Base-by-base conservation (phyloP, 30 jellyfish, hydroid and myxozoan species). In the Chironex yamaguchii region DNA sequence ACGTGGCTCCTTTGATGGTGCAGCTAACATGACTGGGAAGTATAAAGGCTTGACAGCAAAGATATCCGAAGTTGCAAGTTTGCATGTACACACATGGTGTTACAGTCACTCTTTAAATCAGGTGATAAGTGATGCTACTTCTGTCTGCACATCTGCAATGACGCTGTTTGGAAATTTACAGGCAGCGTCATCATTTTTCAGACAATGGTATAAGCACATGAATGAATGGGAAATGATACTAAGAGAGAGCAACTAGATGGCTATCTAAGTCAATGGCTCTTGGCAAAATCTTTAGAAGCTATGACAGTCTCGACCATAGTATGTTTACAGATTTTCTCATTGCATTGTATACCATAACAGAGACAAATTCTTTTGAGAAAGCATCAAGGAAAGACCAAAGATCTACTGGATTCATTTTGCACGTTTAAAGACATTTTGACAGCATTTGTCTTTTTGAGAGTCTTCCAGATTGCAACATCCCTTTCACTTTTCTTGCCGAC, bases 11-110 rank as follows among this genome's bases (percentile, higher is more conserved):
- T 49, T 76, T 52, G 89, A 76, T 52, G 89, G 83, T 2, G 89
- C 79, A 50, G 73, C 89, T 6, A 50, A 76, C 33, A 76, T 76
- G 89, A 50, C 52, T 13, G 89, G 79, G 12, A 28, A 33, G 12
- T 49, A 76, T 30, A 76, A 76, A 12, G 79, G 79, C 12, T 17
- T 49, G 9, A 42, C 89, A 9, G 79, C 89, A 4, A 76, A 53
- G 64, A 76, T 49, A 28, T 49, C 58, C 14, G 21, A 28, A 14
- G 89, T 49, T 76, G 79, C 79, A 13, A 76, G 89, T 53, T 52
- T 76, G 34, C 89, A 76, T 53, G 79, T 76, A 4, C 89, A 76
- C 34, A 76, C 89, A 26, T 76, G 82, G 89, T 76, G 77, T 50
- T 76, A 76, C 89, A 76, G 89, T 32, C 89, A 76, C 25, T 53